These are phyloP conservation scores for Sebastes taczanowskii DNA, from an alignment of 2,797 vertebrate genomes.

Conservation along the genomic window DNA sequence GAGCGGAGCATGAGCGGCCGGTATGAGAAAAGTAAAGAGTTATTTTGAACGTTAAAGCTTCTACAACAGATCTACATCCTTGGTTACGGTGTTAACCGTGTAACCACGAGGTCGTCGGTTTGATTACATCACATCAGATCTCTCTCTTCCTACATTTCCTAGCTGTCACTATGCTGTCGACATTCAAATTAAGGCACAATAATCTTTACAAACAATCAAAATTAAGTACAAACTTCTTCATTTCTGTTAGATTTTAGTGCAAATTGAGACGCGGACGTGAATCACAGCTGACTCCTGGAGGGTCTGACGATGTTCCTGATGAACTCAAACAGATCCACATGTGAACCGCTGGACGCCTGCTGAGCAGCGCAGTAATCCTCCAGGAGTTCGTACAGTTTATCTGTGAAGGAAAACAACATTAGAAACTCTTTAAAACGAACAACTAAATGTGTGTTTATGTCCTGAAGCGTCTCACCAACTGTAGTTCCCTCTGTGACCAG, in stretches of 20 bases:
- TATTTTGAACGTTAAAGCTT: too few relatives aligned
- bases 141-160: not conserved
- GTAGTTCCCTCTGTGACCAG: conserved; percentile 45
- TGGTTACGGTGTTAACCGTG: too few relatives aligned
- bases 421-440: not conserved
- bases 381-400: conserved; percentile 48
- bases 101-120: too few relatives aligned
- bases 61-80: too few relatives aligned
- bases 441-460: rapidly evolving
- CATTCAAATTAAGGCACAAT: not conserved
- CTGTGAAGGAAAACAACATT: conserved; percentile 24
- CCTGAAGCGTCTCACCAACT: conserved; percentile 67
- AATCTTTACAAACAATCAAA: not conserved
- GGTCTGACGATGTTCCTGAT: not conserved
- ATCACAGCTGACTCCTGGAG: conserved; percentile 46
- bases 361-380: conserved; percentile 35
- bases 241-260: not conserved
- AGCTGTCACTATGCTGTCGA: not conserved
- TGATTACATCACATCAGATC: too few relatives aligned
- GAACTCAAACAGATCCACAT: conserved; percentile 55
- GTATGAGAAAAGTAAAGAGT: too few relatives aligned
- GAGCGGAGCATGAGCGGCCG: too few relatives aligned
- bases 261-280: not conserved
- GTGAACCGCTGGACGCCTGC: rapidly evolving
- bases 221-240: not conserved